Evolutionary conservation across 2,113 vertebrate species (phyloP), one percentile per base, ranked within the genome.

Genomic region (Atractosteus spatula): DNA sequence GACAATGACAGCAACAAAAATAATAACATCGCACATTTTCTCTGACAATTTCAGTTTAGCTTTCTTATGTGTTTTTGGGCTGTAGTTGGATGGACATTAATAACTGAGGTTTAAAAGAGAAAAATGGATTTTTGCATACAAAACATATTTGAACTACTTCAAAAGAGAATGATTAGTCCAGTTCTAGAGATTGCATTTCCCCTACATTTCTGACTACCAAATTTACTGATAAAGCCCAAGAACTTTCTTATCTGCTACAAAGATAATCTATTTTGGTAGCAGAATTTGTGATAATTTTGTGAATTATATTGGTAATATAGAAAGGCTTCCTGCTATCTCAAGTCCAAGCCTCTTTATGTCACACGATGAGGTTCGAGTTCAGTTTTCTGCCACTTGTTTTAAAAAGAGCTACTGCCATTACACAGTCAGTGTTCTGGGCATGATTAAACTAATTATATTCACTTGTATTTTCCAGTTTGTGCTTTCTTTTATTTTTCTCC

Each of bases 121-220:
- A 16, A 72, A 14, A 55, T n/a, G 5, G 41, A 55, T 65, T 44
- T 10, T 62, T 43, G 70, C 65, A 55, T 43, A 71, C 59, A 4
- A 66, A 56, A 74, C 55, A 16, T 17, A 62, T 45, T 70, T 62
- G 11, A 62, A 54, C 65, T 41, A 69, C 62, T 75, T 82, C 76
- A 77, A 74, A 80, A 73, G 61, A 75, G 70, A 41, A 54, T 71
- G 73, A 84, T 63, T 82, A 79, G 73, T 79, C 71, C 62, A 75
- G 54, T 71, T 68, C 41, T 62, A 78, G 70, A 70, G 45, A 77
- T 79, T 79, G 44, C 8, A 59, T 75, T 74, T 77, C 63, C 77
- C 69, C 63, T 29, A 42, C 13, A 55, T 69, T 73, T 80, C 62
- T 71, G 55, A 78, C 71, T 71, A 71, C 59, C 62, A 44, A 43